Base-by-base conservation (phyloP, 2,113 vertebrate genomes). In the Anhinga rufa region DNA sequence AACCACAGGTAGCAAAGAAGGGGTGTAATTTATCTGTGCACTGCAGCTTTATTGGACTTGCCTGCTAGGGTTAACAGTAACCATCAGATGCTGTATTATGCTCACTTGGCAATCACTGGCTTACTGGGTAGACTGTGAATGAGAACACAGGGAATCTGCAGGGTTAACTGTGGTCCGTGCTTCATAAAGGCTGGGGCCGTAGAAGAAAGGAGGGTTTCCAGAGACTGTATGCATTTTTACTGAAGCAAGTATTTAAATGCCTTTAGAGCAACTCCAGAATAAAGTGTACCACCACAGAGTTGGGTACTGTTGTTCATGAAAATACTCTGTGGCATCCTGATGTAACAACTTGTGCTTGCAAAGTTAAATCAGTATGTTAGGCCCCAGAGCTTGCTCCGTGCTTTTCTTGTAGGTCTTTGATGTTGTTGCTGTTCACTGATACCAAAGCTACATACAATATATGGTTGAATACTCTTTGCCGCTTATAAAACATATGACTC, bases 361-460 rank as follows among this genome's bases (percentile, higher is more conserved):
- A 40, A 84, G 72, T 55, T 66, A 22, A 48, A 17, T 9, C 44
- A 10, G 80, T 6, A 2, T 65, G 82, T 38, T 17, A 52, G 44
- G 93, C 65, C 89, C 87, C 15, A 8, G 80, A 57, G 83, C 83
- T 90, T 10, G 80, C 86, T 79, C 86, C 40, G 0, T 89, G 96
- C 90, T 95, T 68, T 78, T 46, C 81, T 24, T 87, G 70, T 76
- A 90, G 95, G 84, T 60, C 81, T 65, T 62, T 93, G 78, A 21
- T 91, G 46, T 74, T 77, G 83, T 90, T 65, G 93, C 88, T 96
- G 72, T 93, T 71, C 74, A 17, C 72, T 89, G 86, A 25, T 92
- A 66, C 95, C 83, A 90, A 86, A 95, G 87, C 88, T 89, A 29
- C 92, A 2, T 80, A 24, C n/a, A 8, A 28, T 72, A 12, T 40